These are phyloP conservation scores for Psix sp. DNA, from an alignment of 1,140 invertebrate species.

Conservation along the genomic window DNA sequence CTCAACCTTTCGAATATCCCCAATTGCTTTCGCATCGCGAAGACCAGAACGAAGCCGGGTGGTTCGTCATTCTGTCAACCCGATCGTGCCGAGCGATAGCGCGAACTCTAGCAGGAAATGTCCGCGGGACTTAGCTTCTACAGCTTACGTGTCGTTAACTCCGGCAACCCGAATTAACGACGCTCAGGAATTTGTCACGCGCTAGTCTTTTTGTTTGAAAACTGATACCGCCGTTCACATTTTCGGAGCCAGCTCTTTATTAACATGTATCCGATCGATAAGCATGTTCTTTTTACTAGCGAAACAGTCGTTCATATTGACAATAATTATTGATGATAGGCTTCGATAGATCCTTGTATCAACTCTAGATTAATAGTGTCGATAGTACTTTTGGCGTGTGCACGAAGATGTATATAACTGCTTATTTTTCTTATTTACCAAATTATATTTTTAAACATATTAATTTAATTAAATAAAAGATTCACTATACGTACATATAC, in stretches of 20 bases:
- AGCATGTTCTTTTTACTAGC: conserved; percentile 10
- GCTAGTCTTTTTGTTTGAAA: conserved; percentile 37
- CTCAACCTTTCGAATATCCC: conserved; percentile 47
- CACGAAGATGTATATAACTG: background rate
- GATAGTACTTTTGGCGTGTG: conserved; percentile 15
- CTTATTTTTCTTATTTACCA: no score
- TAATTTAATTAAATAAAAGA: no score
- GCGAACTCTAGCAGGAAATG: conserved; percentile 56
- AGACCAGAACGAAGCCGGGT: conserved; percentile 60
- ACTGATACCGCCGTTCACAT: conserved; percentile 25
- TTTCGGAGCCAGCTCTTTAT: conserved; percentile 32
- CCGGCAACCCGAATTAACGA: conserved; percentile 58
- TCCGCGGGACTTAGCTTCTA: conserved; percentile 58
- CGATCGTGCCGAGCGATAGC: conserved; percentile 58
- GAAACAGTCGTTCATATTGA: conserved; percentile 27
- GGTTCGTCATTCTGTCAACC: conserved; percentile 65
- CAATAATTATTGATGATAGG: conserved; percentile 49
- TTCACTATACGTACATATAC: no score
- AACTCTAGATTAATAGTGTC: conserved; percentile 15
- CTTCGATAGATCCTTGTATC: conserved; percentile 11
- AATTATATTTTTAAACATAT: no score
- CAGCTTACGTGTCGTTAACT: conserved; percentile 58
- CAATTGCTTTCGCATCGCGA: conserved; percentile 60
- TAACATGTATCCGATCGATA: conserved; percentile 32
- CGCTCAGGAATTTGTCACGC: conserved; percentile 47